Conservation (phyloP, 2,113 vertebrate genomes). For the Phaetusa simplex region DNA sequence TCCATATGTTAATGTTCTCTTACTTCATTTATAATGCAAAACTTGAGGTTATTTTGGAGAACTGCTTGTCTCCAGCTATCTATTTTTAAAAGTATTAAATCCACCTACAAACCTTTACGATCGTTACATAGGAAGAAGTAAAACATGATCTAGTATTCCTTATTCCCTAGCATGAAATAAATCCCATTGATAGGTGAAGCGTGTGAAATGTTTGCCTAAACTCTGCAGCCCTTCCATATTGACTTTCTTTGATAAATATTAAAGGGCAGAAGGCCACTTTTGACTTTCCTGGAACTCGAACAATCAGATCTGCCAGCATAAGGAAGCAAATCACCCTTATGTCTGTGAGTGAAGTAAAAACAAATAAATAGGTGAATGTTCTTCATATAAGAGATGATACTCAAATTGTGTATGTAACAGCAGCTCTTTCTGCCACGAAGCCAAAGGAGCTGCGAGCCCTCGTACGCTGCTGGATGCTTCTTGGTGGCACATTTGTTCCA, state of each 20-base stretch:
- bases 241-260: slow-evolving; percentile 35
- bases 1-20: background rate
- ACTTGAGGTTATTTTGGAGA: background rate
- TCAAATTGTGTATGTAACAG: background rate
- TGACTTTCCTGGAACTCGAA: slow-evolving; percentile 11
- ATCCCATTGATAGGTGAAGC: background rate
- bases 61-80: background rate
- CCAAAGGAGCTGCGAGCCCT: background rate
- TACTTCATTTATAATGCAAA: background rate
- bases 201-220: background rate
- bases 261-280: background rate
- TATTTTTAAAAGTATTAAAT: background rate
- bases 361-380: background rate
- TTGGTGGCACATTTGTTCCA: background rate
- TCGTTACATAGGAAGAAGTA: background rate
- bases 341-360: background rate
- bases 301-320: background rate
- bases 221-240: background rate
- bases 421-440: background rate
- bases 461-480: rapidly evolving
- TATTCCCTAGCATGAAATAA: background rate
- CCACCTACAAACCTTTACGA: background rate
- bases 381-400: background rate
- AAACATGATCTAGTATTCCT: background rate
- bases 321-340: background rate